Conservation (phyloP, 2,113 vertebrate species). For the Microtus montanus region DNA sequence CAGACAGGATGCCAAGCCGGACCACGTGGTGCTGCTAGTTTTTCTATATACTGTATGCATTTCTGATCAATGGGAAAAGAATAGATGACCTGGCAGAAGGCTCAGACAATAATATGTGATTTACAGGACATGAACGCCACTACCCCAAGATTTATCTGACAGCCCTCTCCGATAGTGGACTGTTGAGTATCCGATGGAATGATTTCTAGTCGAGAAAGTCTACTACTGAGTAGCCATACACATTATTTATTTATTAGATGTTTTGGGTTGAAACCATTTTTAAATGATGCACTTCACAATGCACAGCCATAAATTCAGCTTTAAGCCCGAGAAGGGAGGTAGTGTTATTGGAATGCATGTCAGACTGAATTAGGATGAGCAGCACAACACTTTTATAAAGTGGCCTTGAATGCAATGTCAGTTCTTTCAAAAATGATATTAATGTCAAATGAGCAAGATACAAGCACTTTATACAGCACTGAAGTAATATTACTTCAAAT, state of each 20-base stretch:
- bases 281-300: conserved; percentile 93
- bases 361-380: conserved; percentile 92
- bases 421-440: conserved; percentile 90
- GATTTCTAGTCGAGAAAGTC: conserved; percentile 93
- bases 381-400: conserved; percentile 90
- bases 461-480: conserved; percentile 71
- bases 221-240: conserved; percentile 90
- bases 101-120: conserved; percentile 98
- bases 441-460: conserved; percentile 89
- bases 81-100: conserved; percentile 98
- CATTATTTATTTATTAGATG: conserved; percentile 98
- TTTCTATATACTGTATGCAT: conserved; percentile 88
- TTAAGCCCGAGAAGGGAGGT: conserved; percentile 89
- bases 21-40: conserved; percentile 82
- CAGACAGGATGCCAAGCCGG: conserved; percentile 80
- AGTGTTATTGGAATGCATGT: conserved; percentile 94
- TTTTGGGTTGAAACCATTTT: conserved; percentile 94
- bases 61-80: conserved; percentile 97
- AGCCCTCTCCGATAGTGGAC: conserved; percentile 91
- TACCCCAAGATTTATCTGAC: conserved; percentile 97
- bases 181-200: conserved; percentile 95
- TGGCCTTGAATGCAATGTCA: conserved; percentile 86
- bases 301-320: conserved; percentile 90
- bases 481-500: conserved; percentile 83
- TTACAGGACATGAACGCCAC: conserved; percentile 98